These are phyloP conservation scores for Cosmia pyralina DNA, from an alignment of 2,888 invertebrate species.

Conservation along the genomic window DNA sequence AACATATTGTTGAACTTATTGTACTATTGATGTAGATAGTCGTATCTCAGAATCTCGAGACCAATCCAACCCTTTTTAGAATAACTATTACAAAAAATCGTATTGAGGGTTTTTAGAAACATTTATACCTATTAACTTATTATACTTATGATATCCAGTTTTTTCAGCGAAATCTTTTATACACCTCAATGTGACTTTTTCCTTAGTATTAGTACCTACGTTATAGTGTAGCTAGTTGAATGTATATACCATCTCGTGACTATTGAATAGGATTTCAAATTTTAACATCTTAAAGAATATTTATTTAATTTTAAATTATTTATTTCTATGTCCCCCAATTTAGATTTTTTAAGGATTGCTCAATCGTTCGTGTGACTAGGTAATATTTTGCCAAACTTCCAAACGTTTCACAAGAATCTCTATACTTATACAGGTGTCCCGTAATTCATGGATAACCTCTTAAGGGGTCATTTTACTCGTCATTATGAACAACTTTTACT, in stretches of 20 bases:
- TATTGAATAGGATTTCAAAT: constrained; percentile 70
- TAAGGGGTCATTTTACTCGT: too few species aligned
- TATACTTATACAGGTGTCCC: constrained; percentile 6
- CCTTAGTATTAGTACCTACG: constrained; percentile 78
- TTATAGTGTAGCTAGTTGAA: constrained; percentile 79
- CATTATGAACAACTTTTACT: too few species aligned
- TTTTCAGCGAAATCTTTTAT: constrained; percentile 86
- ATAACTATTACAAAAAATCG: constrained; percentile 78
- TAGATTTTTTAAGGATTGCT: constrained; percentile 82
- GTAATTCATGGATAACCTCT: too few species aligned
- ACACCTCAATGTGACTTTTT: constrained; percentile 84
- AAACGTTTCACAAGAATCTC: constrained; percentile 57
- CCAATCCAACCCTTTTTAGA: constrained; percentile 88
- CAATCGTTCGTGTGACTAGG: constrained; percentile 79
- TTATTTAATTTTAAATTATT: constrained; percentile 68
- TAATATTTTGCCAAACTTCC: constrained; percentile 74
- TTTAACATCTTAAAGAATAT: constrained; percentile 62
- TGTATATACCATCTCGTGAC: constrained; percentile 65
- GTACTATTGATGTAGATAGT: constrained; percentile 83
- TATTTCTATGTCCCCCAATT: constrained; percentile 72
- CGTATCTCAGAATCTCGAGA: constrained; percentile 87
- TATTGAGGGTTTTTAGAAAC: constrained; percentile 86
- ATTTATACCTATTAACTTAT: constrained; percentile 80
- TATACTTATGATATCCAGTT: constrained; percentile 83
- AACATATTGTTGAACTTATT: constrained; percentile 84